A percentile compares a stretch with the other conserved stretches of the same genome.
These are phyloP conservation scores for Naso thynnoides DNA, from an alignment of 2,797 vertebrate species.

Conservation along the genomic window DNA sequence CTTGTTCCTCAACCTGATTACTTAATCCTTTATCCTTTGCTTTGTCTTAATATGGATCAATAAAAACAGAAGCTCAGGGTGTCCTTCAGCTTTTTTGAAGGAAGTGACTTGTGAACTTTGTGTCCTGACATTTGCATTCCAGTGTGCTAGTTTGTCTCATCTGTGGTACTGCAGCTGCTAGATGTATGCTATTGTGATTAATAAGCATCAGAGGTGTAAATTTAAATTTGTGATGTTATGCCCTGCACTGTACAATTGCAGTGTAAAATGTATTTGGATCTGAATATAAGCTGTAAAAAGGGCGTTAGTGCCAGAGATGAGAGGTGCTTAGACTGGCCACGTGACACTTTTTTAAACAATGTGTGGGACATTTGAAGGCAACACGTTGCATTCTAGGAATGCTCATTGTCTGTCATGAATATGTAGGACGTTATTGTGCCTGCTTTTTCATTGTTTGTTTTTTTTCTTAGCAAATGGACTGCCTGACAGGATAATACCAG, in stretches of 20 bases:
- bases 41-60: constrained; percentile 5
- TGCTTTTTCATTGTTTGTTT: background rate
- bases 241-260: constrained; percentile 14
- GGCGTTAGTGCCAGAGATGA: constrained; percentile 11
- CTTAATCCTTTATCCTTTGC: background rate
- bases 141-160: constrained; percentile 35
- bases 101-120: constrained; percentile 29
- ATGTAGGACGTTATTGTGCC: background rate
- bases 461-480: constrained; percentile 15
- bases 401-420: constrained; percentile 36
- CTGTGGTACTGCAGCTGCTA: constrained; percentile 58
- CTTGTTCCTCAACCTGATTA: background rate
- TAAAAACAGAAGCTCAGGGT: constrained; percentile 66
- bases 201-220: constrained; percentile 11
- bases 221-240: constrained; percentile 10
- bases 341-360: constrained; percentile 34
- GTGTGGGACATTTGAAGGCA: constrained; percentile 45
- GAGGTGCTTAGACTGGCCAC: constrained; percentile 8
- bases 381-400: constrained; percentile 75
- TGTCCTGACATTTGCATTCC: constrained; percentile 46
- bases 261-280: constrained; percentile 20
- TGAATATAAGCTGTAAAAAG: constrained; percentile 12
- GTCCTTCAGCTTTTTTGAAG: constrained; percentile 39
- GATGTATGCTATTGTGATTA: constrained; percentile 30
- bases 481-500: constrained; percentile 14